Evolutionary conservation across 2,113 vertebrate species (phyloP), one percentile per base, ranked within the genome.

Genomic region (Archocentrus centrarchus): DNA sequence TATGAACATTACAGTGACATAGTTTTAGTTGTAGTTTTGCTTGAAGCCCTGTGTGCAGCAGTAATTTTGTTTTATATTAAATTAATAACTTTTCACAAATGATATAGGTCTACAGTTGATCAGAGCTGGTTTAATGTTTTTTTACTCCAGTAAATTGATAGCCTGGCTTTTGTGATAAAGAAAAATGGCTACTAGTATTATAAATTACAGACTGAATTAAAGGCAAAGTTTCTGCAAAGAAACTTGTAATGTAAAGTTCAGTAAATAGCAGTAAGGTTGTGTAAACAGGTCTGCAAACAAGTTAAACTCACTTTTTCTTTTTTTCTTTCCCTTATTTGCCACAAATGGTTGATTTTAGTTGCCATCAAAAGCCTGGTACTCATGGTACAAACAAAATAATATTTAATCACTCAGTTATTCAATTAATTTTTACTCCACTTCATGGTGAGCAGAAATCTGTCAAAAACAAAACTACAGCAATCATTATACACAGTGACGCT

Each of bases 211-310:
- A 24, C 8, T 68, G 14, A 17, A 27, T 27, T 27, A 27, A 47
- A 47, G 39, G 64, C 7, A n/a, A n/a, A n/a, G n/a, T n/a, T 18
- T 68, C 22, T 27, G 41, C 22, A 68, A 68, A 18, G 41, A 41
- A 68, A 18, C 22, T 50, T 50, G 0, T 6, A 47, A 68, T 47
- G 0, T 4, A 47, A 68, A 50, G 47, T 18, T 27, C 22, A 70
- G 24, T 44, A 70, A 50, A 68, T 24, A 10, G 39, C 11, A 10
- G 39, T 41, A 41, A 1, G 41, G 47, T 14, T 14, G 22, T 20
- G 64, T 30, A 41, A 70, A 50, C 64, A 50, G 22, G 41, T 70
- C 24, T 50, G 47, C 30, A 70, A 22, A 20, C 50, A 44, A 41
- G 9, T 11, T 68, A 44, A 70, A 9, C 24, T 30, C 41, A 70